Base-by-base conservation (phyloP, 2,797 vertebrate species). In the Anguilla marmorata region DNA sequence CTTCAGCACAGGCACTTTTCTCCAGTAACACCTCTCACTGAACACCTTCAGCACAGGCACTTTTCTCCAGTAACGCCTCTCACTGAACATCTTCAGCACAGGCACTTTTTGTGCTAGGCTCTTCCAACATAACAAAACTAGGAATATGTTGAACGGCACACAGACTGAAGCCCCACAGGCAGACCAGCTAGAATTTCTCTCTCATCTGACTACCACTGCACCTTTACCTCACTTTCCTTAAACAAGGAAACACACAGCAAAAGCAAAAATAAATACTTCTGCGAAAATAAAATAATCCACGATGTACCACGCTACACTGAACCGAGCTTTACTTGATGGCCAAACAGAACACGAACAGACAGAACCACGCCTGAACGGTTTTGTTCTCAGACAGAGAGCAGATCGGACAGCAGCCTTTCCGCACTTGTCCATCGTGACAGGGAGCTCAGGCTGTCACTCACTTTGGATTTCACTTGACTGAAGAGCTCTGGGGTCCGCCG, bases 371-470 rank as follows among this genome's bases (percentile, higher is more conserved):
- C 41, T 5, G 33, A 41, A 7, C 4, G 33, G 74, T 16, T 41
- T 33, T 3, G 12, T 12, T 41, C 19, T 7, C 79, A 84, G n/a
- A 45, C 9, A 0, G 4, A 14, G 37, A 76, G 2, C 27, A 60
- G 52, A 12, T 37, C 11, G 21, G 76, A 82, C 3, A 27, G 74
- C 52, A 69, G n/a, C 37, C 27, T 16, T 33, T 30, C 27, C 8
- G 24, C 41, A 9, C 19, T 82, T 11, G 50, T 82, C 6, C 1
- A 7, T 19, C 12, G 79, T 48, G 79, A 82, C 79, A 82, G 79
- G 41, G 41, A 82, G 79, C 79, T 82, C 79, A n/a, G 16, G 45
- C 79, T 82, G 45, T 50, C 79, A n/a, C 41, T 82, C 41, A 9
- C 79, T 48, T 50, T 24, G 21, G 24, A 50, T 50, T 45, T 7